These are phyloP conservation scores for Lysiphlebus fabarum DNA, from an alignment of 1,140 invertebrate genomes.

Conservation along the genomic window DNA sequence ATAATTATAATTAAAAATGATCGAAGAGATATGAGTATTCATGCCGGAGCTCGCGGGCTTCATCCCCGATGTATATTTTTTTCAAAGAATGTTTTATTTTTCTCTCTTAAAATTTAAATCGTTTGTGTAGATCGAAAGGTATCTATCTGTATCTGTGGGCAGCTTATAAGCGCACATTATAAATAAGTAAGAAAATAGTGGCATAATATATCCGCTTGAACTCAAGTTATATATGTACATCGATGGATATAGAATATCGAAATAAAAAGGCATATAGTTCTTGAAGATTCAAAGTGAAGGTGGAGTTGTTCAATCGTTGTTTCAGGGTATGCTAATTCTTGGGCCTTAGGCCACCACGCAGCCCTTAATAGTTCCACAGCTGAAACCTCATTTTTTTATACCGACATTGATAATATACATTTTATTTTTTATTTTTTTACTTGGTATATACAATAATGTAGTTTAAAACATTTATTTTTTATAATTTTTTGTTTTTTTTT, in stretches of 20 bases:
- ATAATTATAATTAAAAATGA: constrained; percentile 58
- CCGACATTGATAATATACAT: no score
- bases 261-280: neutral
- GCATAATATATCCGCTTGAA: constrained; percentile 56
- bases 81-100: constrained; percentile 2
- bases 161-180: constrained; percentile 38
- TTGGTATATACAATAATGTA: no score
- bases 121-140: constrained; percentile 32
- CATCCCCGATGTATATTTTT: constrained; percentile 10
- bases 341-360: constrained; percentile 53
- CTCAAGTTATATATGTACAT: constrained; percentile 49
- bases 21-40: constrained; percentile 44
- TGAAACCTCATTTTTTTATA: constrained; percentile 31
- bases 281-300: constrained; percentile 24
- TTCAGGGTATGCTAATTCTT: constrained; percentile 54
- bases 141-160: constrained; percentile 43
- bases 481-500: no score
- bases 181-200: constrained; percentile 49
- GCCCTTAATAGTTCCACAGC: constrained; percentile 52
- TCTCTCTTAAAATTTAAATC: constrained; percentile 19
- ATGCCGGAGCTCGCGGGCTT: constrained; percentile 20
- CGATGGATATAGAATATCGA: constrained; percentile 36
- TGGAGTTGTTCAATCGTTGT: constrained; percentile 49
- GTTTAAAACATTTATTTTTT: no score
- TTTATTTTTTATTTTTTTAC: no score